A percentile compares a stretch with the other conserved stretches of the same genome.
Conservation (phyloP, 2,888 invertebrate genomes). For the Melolontha melolontha region DNA sequence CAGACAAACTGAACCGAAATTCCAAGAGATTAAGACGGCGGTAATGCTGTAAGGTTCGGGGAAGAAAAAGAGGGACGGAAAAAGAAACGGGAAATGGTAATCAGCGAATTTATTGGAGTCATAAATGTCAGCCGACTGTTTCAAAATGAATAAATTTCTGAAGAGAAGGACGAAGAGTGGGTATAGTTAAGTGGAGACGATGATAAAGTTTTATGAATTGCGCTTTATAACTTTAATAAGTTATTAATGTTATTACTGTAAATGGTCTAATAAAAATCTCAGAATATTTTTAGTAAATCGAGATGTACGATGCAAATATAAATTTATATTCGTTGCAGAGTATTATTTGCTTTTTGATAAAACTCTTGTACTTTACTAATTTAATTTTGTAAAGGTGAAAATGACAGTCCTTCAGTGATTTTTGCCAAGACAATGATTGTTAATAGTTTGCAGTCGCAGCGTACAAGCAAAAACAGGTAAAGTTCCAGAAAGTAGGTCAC, state of each 20-base stretch:
- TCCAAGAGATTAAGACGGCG: conserved; percentile 26
- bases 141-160: conserved; percentile 35
- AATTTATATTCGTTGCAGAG: too few species aligned
- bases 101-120: conserved; percentile 34
- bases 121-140: conserved; percentile 37
- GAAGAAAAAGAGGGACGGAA: conserved; percentile 11
- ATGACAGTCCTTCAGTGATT: too few species aligned
- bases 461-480: too few species aligned
- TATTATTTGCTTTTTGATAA: too few species aligned
- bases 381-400: too few species aligned
- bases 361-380: too few species aligned
- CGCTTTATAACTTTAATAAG: conserved; percentile 35
- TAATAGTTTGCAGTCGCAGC: too few species aligned
- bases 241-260: conserved; percentile 29
- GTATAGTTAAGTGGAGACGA: conserved; percentile 20
- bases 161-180: conserved; percentile 19
- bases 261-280: conserved; percentile 18
- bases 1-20: conserved; percentile 23
- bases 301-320: too few species aligned
- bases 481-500: too few species aligned
- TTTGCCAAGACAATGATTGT: too few species aligned
- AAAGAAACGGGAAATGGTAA: conserved; percentile 34
- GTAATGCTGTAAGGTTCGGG: conserved; percentile 13
- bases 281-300: too few species aligned
- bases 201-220: conserved; percentile 37